These are phyloP conservation scores for Shargacucullia verbasci DNA, from an alignment of 2,888 invertebrate species.

Conservation along the genomic window DNA sequence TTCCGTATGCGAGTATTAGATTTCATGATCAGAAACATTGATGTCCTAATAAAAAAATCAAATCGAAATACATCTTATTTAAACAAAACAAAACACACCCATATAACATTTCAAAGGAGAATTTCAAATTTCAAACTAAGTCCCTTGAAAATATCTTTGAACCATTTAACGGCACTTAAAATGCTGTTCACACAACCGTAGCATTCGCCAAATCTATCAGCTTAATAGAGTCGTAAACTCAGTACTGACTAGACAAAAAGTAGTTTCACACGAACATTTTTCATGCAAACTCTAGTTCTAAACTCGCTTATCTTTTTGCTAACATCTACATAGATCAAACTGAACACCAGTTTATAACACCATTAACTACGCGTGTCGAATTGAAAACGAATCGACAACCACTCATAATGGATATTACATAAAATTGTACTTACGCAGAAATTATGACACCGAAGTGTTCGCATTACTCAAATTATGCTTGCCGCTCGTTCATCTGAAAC, in stretches of 20 bases:
- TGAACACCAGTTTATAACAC: constrained; percentile 40
- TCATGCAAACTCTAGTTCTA: constrained; percentile 23
- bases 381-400: constrained; percentile 53
- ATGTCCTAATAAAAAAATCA: no score
- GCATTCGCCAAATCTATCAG: no score
- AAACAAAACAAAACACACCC: no score
- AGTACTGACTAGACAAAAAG: constrained; percentile 24
- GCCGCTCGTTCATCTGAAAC: constrained; percentile 79
- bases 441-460: constrained; percentile 75
- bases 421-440: constrained; percentile 77
- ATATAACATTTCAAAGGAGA: no score
- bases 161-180: no score
- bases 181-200: no score
- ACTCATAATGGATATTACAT: constrained; percentile 41
- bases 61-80: no score
- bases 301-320: constrained; percentile 55
- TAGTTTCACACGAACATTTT: constrained; percentile 24
- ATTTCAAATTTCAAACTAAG: no score
- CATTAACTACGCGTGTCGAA: constrained; percentile 57
- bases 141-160: no score
- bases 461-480: constrained; percentile 82
- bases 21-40: neutral
- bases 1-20: constrained; percentile 1
- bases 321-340: constrained; percentile 55
- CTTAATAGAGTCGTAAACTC: constrained; percentile 43